Conservation (phyloP, 2,888 invertebrate species). For the Pterostichus niger region DNA sequence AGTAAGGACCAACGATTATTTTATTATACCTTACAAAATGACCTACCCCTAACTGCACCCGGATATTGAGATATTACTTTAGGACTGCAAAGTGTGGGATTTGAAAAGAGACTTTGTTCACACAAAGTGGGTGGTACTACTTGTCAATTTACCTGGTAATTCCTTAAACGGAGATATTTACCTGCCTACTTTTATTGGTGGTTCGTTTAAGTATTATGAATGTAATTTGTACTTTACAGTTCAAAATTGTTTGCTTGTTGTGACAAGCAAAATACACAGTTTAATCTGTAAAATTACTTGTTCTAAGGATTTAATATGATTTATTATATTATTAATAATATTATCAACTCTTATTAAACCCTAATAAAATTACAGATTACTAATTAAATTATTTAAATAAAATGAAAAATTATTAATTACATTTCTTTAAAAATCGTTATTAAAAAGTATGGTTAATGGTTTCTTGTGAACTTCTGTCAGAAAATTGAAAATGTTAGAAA, state of each 20-base stretch:
- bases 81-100: neutral
- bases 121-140: constrained; percentile 41
- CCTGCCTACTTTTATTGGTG: neutral
- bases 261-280: neutral
- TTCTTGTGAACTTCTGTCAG: no score
- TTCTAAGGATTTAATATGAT: no score
- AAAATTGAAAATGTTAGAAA: no score
- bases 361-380: no score
- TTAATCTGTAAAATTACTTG: neutral
- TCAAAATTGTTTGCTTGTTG: neutral
- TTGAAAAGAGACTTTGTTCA: neutral
- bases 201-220: neutral
- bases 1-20: no score
- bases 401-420: no score
- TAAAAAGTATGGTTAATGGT: no score
- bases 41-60: neutral
- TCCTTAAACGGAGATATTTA: neutral
- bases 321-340: no score
- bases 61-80: neutral
- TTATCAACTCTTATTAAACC: no score
- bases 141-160: constrained; percentile 4
- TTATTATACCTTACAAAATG: no score
- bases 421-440: no score
- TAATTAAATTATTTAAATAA: no score
- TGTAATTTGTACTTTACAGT: constrained; percentile 11